phyloP scores from a whole-genome alignment of 2,797 vertebrate species.

The Semotilus atromaculatus region DNA sequence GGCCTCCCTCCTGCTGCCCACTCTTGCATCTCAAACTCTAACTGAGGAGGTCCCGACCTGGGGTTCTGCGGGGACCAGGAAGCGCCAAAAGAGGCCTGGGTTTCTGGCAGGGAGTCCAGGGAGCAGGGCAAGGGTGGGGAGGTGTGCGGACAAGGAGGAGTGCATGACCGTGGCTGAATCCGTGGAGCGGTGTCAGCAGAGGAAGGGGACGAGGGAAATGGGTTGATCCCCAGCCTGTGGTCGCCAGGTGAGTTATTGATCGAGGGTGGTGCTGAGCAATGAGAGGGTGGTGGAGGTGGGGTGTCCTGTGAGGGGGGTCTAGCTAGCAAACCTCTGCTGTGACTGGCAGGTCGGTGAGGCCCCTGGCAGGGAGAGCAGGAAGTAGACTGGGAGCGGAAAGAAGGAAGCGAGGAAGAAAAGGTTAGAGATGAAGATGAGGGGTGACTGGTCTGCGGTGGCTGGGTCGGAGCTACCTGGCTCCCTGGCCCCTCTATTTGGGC shows the following conservation, averaged over 20 bases:
- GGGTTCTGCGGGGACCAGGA: conserved; percentile 50
- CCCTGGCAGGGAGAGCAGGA: conserved; percentile 70
- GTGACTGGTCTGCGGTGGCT: conserved; percentile 61
- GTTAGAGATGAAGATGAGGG: conserved; percentile 73
- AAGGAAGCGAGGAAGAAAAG: conserved; percentile 73
- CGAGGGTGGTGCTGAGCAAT: conserved; percentile 76
- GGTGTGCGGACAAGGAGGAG: conserved; percentile 50
- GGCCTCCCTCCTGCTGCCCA: conserved; percentile 65
- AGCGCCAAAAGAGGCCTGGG: conserved; percentile 20
- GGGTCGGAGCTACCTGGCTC: conserved; percentile 59
- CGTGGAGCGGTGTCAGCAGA: conserved; percentile 11
- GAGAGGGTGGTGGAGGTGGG: conserved; percentile 60
- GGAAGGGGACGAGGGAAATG: conserved; percentile 53
- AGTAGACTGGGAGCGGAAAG: conserved; percentile 70
- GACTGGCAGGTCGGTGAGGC: conserved; percentile 65
- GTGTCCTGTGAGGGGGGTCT: conserved; percentile 67
- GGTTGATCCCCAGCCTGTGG: conserved; percentile 57
- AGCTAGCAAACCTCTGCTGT: conserved; percentile 63
- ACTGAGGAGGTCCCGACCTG: conserved; percentile 40
- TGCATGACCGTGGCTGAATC: conserved; percentile 47
- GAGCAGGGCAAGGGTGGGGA: conserved; percentile 50
- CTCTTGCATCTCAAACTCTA: conserved; percentile 82
- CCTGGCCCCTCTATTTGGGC: conserved; percentile 48
- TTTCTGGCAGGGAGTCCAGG: conserved; percentile 55
- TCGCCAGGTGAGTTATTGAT: conserved; percentile 72